Conservation (phyloP, 2,888 invertebrate genomes). For the Tenthredo mesomela region DNA sequence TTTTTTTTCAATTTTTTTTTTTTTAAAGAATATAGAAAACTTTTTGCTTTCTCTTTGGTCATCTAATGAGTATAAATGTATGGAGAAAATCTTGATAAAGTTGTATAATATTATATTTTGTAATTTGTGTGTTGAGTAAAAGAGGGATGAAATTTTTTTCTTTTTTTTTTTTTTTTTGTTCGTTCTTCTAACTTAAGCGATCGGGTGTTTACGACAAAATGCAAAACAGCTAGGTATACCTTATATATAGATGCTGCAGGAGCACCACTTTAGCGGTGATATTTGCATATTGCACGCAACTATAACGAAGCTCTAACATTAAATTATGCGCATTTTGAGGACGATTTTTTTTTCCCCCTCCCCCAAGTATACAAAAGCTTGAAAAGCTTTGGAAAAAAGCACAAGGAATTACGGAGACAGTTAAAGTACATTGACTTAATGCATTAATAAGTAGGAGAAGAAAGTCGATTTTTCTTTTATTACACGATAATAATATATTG, state of each 20-base stretch:
- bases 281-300: conserved; percentile 33
- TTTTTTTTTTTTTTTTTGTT: background rate
- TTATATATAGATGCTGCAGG: background rate
- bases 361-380: conserved; percentile 10
- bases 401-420: background rate
- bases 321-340: conserved; percentile 40
- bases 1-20: too few relatives aligned
- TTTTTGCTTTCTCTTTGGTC: too few relatives aligned
- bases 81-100: too few relatives aligned
- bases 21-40: too few relatives aligned
- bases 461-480: background rate
- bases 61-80: too few relatives aligned
- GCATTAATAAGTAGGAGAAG: background rate
- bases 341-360: background rate
- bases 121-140: too few relatives aligned
- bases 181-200: background rate
- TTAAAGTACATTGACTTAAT: background rate
- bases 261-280: conserved; percentile 23
- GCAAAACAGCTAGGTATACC: background rate
- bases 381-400: background rate
- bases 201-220: conserved; percentile 39
- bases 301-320: background rate
- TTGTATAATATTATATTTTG: too few relatives aligned
- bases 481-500: background rate
- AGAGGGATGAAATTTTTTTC: too few relatives aligned